Conservation (phyloP, 2,797 vertebrate species). For the Mionectes olivaceus region DNA sequence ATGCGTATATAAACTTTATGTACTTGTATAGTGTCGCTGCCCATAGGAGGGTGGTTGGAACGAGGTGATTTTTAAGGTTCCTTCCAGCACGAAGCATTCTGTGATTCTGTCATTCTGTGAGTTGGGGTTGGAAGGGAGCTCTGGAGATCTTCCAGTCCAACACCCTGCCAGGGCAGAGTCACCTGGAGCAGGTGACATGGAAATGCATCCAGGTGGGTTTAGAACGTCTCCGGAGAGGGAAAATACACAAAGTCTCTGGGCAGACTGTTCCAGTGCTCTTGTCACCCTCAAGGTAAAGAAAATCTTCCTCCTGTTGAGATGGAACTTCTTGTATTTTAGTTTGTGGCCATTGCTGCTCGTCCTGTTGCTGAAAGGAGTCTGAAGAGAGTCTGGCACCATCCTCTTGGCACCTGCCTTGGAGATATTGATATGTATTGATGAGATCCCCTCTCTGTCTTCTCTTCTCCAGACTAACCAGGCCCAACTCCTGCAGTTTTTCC, state of each 20-base stretch:
- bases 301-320: neutral
- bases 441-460: neutral
- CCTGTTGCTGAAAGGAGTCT: neutral
- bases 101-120: neutral
- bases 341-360: rapidly evolving
- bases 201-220: neutral
- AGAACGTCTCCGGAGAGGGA: neutral
- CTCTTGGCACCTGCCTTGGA: neutral
- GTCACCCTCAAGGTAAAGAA: rapidly evolving
- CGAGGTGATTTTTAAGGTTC: neutral
- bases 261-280: neutral
- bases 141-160: neutral
- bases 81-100: neutral
- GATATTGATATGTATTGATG: neutral
- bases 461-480: neutral
- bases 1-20: no score
- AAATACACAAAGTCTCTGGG: neutral
- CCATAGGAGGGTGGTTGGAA: neutral
- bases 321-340: neutral
- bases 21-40: neutral
- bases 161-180: neutral
- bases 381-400: neutral
- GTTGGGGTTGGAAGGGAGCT: neutral
- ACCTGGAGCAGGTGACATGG: neutral
- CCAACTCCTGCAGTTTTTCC: neutral